Base-by-base conservation (phyloP, 1,140 invertebrate species). In the Drosophila pruinosa region DNA sequence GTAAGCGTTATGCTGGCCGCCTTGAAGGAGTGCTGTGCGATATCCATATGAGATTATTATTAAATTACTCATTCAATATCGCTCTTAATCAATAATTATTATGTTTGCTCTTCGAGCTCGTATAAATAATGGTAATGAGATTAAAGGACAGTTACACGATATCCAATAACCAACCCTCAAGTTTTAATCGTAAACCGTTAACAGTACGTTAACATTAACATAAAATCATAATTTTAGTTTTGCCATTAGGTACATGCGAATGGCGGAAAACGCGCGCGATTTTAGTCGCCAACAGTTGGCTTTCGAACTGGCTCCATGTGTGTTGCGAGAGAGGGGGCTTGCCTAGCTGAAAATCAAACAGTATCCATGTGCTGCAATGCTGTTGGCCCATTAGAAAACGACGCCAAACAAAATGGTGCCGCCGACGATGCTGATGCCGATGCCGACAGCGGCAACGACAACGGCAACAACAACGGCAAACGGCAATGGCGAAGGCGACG, bases 391-490 rank as follows among this genome's bases (percentile, higher is more conserved):
- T 82, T 80, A 89, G 65, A 89, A 88, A 86, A 65, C 78, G 82
- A 89, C 83, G 82, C 78, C 82, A 88, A 88, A 88, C 82, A 88
- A 88, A 88, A 88, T 88, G 82, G 82, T 82, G 72, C 72, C 83
- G 83, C 34, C 56, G 61, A 31, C 57, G 38, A 21, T 22, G 15
- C n/a, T 47, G 36, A 39, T 39, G 45, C 10, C 58, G 24, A n/a
- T n/a, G n/a, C 15, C 48, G 12, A 52, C 22, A 17, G 48, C 38
- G 39, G 17, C 43, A 15, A 21, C 15, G 24, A 43, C 62, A 67
- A 79, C 58, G 65, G 59, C 38, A 59, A 61, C 58, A 56, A 57
- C 61, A 57, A 74, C 65, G 53, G 56, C 31, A 8, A 22, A 59
- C 59, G 38, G 10, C 54, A 5, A 47, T 53, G 17, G 17, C 36